A percentile compares a stretch with the other conserved stretches of the same genome.
These are phyloP conservation scores for Glaucidium brasilianum DNA, from an alignment of 2,113 vertebrate genomes.

Conservation along the genomic window DNA sequence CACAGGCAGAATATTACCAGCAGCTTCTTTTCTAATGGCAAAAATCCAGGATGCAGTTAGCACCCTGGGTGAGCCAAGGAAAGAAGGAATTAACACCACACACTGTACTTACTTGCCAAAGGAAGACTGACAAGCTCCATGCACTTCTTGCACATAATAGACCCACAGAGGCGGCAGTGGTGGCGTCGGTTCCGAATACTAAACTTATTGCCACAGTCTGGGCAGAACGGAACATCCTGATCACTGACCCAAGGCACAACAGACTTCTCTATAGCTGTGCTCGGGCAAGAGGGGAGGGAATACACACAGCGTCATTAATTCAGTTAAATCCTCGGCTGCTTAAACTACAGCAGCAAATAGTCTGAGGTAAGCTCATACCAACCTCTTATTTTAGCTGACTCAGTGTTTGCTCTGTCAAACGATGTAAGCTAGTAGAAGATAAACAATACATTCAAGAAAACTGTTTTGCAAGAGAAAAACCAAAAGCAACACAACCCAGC, in stretches of 20 bases:
- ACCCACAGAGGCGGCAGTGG: conserved; percentile 96
- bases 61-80: not conserved
- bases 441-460: conserved; percentile 32
- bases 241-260: conserved; percentile 97
- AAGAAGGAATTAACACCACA: not conserved
- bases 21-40: not conserved
- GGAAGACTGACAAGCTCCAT: conserved; percentile 88
- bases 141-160: conserved; percentile 96
- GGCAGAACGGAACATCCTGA: conserved; percentile 96
- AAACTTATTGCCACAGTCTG: conserved; percentile 94
- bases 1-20: not conserved
- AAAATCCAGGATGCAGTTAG: not conserved
- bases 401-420: conserved; percentile 89
- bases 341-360: not conserved
- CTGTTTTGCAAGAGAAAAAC: not conserved
- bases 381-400: conserved; percentile 95
- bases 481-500: not conserved
- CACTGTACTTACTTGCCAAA: conserved; percentile 83
- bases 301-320: not conserved
- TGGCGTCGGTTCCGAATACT: conserved; percentile 92
- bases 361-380: conserved; percentile 7
- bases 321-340: not conserved
- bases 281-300: not conserved
- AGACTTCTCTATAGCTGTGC: conserved; percentile 89
- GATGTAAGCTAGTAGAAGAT: conserved; percentile 84